Evolutionary conservation across 2,797 vertebrate genomes (phyloP).

Genomic region (Acrossocheilus wenchowensis): DNA sequence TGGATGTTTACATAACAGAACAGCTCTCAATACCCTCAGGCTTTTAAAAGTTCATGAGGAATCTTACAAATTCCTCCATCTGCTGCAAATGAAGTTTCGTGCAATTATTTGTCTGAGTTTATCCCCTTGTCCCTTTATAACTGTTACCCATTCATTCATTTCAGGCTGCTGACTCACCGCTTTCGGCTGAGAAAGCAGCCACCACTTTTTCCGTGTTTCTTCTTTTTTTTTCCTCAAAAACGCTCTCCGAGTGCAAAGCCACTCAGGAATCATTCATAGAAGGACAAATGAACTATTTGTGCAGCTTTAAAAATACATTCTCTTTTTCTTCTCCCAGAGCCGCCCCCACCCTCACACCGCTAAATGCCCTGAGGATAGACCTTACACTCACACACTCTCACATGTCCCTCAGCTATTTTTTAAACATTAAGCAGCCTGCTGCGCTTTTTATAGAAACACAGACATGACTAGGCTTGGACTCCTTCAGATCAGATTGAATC

Average conservation of each 20-base stretch:
- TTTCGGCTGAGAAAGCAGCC: slow-evolving; percentile 9
- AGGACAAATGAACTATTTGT: slow-evolving; percentile 51
- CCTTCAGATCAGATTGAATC: slow-evolving; percentile 41
- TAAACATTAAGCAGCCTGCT: slow-evolving; percentile 53
- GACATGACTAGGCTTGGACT: slow-evolving; percentile 28
- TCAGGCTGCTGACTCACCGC: slow-evolving; percentile 23
- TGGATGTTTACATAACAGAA: slow-evolving; percentile 42
- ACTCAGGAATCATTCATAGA: slow-evolving; percentile 19
- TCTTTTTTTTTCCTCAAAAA: slow-evolving; percentile 1
- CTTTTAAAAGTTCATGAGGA: slow-evolving; percentile 45
- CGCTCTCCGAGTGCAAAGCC: slow-evolving; percentile 24
- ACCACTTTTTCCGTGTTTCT: background rate
- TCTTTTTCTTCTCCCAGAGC: slow-evolving; percentile 23
- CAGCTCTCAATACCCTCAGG: slow-evolving; percentile 22
- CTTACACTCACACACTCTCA: slow-evolving; percentile 21
- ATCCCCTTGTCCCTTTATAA: slow-evolving; percentile 23
- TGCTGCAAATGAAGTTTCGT: slow-evolving; percentile 43
- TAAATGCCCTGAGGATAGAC: slow-evolving; percentile 45
- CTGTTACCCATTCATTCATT: slow-evolving; percentile 41
- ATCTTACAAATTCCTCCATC: slow-evolving; percentile 30
- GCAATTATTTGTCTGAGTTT: slow-evolving; percentile 32
- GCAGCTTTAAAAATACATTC: slow-evolving; percentile 48
- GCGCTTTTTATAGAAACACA: slow-evolving; percentile 46
- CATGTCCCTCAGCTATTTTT: slow-evolving; percentile 52
- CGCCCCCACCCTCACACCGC: background rate